Evolutionary conservation across 1,140 invertebrate species (phyloP).

Genomic region (Saccostrea cuccullata): DNA sequence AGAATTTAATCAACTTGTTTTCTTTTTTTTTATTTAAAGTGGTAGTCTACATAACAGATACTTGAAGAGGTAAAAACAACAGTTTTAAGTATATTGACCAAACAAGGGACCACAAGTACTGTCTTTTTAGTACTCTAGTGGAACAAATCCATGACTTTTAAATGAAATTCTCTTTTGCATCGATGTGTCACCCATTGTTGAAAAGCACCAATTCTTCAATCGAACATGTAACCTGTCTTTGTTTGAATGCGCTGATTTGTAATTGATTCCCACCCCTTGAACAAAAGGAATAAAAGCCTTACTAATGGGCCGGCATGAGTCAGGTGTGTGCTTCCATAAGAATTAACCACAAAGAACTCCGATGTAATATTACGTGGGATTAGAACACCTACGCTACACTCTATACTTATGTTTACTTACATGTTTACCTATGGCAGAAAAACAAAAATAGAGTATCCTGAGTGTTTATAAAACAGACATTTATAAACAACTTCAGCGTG

Average conservation of each 20-base stretch:
- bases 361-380: neutral
- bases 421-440: neutral
- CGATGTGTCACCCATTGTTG: neutral
- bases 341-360: slow-evolving; percentile 7
- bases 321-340: slow-evolving; percentile 16
- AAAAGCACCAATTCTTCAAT: neutral
- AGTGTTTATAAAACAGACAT: slow-evolving; percentile 19
- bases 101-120: neutral
- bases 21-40: neutral
- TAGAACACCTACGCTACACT: neutral
- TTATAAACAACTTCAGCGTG: slow-evolving; percentile 18
- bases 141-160: neutral
- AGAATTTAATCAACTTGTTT: slow-evolving; percentile 30
- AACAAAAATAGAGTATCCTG: slow-evolving; percentile 8
- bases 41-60: neutral
- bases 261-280: slow-evolving; percentile 21
- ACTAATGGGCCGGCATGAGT: slow-evolving; percentile 24
- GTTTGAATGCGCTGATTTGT: neutral
- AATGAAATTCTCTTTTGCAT: neutral
- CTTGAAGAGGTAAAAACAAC: neutral
- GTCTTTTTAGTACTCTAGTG: slow-evolving; percentile 1
- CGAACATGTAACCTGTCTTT: neutral
- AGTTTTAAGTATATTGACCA: no score
- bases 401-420: neutral
- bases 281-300: slow-evolving; percentile 1